A percentile compares a stretch with the other conserved stretches of the same genome.
Evolutionary conservation across 2,888 invertebrate genomes (phyloP).

Genomic region (Megamerina dolium): DNA sequence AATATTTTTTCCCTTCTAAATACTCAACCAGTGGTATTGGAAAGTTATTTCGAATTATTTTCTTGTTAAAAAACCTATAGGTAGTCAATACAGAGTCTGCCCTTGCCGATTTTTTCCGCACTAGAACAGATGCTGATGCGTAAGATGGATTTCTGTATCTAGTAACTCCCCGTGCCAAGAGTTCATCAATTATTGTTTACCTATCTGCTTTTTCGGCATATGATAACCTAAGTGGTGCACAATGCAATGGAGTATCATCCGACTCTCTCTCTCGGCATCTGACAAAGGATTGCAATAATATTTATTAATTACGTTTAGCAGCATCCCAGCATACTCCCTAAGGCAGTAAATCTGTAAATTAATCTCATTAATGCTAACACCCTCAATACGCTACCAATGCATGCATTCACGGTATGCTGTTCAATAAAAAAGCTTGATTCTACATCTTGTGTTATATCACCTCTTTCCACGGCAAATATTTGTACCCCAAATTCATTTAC

Average conservation of each 20-base stretch:
- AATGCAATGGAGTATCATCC: background rate
- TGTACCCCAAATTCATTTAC: background rate
- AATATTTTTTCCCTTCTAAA: no score
- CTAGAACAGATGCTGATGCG: conserved; percentile 1
- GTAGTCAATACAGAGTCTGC: background rate
- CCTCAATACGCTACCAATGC: background rate
- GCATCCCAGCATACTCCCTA: no score
- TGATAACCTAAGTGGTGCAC: background rate
- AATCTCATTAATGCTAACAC: no score
- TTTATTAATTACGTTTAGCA: background rate
- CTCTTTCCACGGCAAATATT: background rate
- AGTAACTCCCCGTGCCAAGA: background rate
- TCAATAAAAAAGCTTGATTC: background rate
- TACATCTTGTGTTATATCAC: background rate
- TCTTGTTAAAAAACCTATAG: conserved; percentile 4
- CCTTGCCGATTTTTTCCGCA: background rate
- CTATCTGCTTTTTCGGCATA: conserved; percentile 1
- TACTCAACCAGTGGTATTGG: no score
- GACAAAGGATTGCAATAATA: background rate
- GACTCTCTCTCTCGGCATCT: background rate
- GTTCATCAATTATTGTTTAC: conserved; percentile 1
- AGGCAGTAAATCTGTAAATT: no score
- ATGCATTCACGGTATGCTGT: background rate
- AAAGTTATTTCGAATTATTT: no score
- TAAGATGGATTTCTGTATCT: conserved; percentile 2